Evolutionary conservation across 2,797 vertebrate species (phyloP).

Genomic region (Hippoglossus hippoglossus): DNA sequence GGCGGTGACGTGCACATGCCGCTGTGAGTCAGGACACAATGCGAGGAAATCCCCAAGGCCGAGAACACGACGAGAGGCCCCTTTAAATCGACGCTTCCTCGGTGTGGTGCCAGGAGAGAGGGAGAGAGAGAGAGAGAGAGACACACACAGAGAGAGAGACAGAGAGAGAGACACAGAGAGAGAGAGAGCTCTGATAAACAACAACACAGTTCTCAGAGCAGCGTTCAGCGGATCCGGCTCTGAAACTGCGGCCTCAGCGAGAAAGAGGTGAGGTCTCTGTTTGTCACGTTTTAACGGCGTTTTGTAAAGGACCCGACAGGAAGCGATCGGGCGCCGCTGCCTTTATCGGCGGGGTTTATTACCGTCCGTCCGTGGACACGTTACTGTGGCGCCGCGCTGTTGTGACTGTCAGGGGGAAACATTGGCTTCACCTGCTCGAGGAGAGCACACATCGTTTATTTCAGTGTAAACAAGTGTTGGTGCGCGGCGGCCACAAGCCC

Average conservation of each 20-base stretch:
- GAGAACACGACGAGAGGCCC: slow-evolving; percentile 55
- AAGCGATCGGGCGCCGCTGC: not conserved
- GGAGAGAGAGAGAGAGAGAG: slow-evolving; percentile 48
- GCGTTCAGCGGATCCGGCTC: slow-evolving; percentile 50
- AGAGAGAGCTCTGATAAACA: slow-evolving; percentile 64
- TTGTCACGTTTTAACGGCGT: not conserved
- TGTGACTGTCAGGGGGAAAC: slow-evolving; percentile 6
- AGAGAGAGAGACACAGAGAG: slow-evolving; percentile 46
- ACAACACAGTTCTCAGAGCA: slow-evolving; percentile 61
- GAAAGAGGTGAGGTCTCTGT: slow-evolving; percentile 32
- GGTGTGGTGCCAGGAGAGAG: slow-evolving; percentile 38
- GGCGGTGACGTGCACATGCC: slow-evolving; percentile 59
- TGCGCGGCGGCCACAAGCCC: slow-evolving; percentile 16
- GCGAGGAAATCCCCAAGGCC: slow-evolving; percentile 81
- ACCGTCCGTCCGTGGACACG: not conserved
- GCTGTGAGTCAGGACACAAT: slow-evolving; percentile 57
- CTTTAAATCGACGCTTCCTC: slow-evolving; percentile 77
- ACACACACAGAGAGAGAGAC: slow-evolving; percentile 43
- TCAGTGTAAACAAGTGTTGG: slow-evolving; percentile 32
- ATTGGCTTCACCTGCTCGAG: slow-evolving; percentile 46
- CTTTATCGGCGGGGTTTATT: not conserved
- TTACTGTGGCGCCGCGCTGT: not conserved
- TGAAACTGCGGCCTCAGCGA: slow-evolving; percentile 20
- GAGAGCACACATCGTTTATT: slow-evolving; percentile 6
- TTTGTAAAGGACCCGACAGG: not conserved